A percentile compares a stretch with the other conserved stretches of the same genome.
phyloP scores from a whole-genome alignment of 1,140 invertebrate genomes.

The Euura saliciscinereae region DNA sequence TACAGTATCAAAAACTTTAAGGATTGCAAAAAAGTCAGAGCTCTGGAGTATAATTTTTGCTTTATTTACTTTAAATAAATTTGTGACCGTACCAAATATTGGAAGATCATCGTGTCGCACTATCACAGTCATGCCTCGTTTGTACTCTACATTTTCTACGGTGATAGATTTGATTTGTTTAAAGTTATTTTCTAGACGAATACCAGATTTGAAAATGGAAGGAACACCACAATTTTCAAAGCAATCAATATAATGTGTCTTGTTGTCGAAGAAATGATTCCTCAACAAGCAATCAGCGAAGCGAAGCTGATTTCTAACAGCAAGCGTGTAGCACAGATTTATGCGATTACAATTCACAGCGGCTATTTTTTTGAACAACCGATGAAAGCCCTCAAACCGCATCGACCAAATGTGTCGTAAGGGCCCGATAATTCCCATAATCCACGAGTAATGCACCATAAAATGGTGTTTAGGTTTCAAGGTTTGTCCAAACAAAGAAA shows the following conservation, averaged over 20 bases:
- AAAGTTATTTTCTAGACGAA: neutral
- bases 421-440: slow-evolving; percentile 34
- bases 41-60: neutral
- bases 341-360: slow-evolving; percentile 24
- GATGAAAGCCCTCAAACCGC: slow-evolving; percentile 37
- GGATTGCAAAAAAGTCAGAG: neutral
- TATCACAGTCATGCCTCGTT: neutral
- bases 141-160: neutral
- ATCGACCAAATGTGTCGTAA: slow-evolving; percentile 32
- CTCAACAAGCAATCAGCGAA: slow-evolving; percentile 25
- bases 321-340: slow-evolving; percentile 32
- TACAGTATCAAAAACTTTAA: neutral
- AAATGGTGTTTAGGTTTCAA: slow-evolving; percentile 39
- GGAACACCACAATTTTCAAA: neutral
- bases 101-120: neutral
- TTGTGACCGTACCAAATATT: neutral
- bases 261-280: slow-evolving; percentile 15
- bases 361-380: slow-evolving; percentile 29
- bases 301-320: slow-evolving; percentile 33
- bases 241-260: neutral
- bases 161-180: neutral
- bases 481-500: slow-evolving; percentile 22
- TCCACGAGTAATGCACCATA: slow-evolving; percentile 32
- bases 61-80: neutral
- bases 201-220: neutral